These are phyloP conservation scores for Melangyna quadrimaculata DNA, from an alignment of 2,888 invertebrate genomes.

Conservation along the genomic window DNA sequence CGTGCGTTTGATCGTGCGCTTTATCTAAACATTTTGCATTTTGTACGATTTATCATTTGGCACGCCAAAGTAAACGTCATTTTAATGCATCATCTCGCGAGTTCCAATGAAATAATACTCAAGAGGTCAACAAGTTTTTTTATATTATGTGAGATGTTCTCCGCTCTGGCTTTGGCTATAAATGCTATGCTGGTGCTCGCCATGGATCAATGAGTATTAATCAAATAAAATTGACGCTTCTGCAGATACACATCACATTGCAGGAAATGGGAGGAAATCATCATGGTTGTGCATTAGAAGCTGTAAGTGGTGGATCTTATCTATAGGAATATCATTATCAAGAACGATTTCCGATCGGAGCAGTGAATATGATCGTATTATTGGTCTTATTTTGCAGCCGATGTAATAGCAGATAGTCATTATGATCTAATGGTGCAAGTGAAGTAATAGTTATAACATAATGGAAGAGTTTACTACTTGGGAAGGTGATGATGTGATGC, in stretches of 20 bases:
- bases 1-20: constrained; percentile 2
- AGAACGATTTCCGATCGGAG: constrained; percentile 33
- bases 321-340: constrained; percentile 16
- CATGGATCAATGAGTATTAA: constrained; percentile 33
- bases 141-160: not conserved
- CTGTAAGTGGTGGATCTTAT: constrained; percentile 1
- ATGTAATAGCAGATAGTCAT: not conserved
- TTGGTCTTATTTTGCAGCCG: not conserved
- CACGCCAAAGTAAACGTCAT: not conserved
- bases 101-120: constrained; percentile 31
- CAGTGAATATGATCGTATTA: constrained; percentile 2
- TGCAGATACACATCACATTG: constrained; percentile 24
- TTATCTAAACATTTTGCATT: constrained; percentile 8
- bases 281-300: constrained; percentile 5
- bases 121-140: constrained; percentile 36
- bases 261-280: constrained; percentile 45
- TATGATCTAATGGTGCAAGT: not conserved
- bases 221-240: constrained; percentile 47
- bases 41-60: constrained; percentile 27
- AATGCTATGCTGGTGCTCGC: not conserved
- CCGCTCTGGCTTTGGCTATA: not conserved
- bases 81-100: constrained; percentile 12
- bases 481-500: not conserved
- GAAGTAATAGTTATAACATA: constrained; percentile 5
- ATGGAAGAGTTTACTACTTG: not conserved